Evolutionary conservation across 2,888 invertebrate species (phyloP), one percentile per base, ranked within the genome.

Genomic region (Cepaea hortensis): DNA sequence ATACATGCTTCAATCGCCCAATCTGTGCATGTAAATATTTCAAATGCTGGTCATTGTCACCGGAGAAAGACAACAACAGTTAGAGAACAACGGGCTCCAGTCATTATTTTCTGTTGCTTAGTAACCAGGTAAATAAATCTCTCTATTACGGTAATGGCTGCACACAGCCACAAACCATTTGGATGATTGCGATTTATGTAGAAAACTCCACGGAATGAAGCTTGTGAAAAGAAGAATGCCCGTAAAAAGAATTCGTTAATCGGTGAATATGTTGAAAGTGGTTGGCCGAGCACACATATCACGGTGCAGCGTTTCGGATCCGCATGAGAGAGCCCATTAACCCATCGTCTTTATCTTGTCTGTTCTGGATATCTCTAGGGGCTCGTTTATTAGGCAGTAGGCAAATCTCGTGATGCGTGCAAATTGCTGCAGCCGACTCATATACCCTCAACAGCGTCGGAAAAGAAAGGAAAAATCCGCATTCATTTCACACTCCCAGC

Each of bases 161-260:
- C 85, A 85, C 77, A 85, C 85, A 85, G 68, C 79, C 85, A 77
- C 77, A 77, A 85, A 85, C 85, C 85, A 85, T 85, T 85, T 85
- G 11, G 50, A 23, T 85, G 85, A 85, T 79, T 85, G 48, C 85
- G 79, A 85, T 77, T 77, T 85, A 85, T 79, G 77, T 76, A 76
- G 75, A 68, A 84, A 84, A 84, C 62, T 20, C 61, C 55, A 4
- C 11, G 76, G 75, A 61, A 76, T 76, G 61, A 84, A 75, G 61
- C 23, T 55, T 18, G 4, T 73, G 50, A 68, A 81, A 76, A 62
- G 72, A 23, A 76, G 48, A 72, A 82, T 70, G 13, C 9, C 48
- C 4, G 23, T 46, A 50, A 55, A 72, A 70, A 68, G 23, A 55
- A 70, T 20, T 9, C 73, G 50, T 61, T 82, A 82, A 82, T 82